phyloP scores from a whole-genome alignment of 2,888 invertebrate genomes.

The Polyploca ridens region DNA sequence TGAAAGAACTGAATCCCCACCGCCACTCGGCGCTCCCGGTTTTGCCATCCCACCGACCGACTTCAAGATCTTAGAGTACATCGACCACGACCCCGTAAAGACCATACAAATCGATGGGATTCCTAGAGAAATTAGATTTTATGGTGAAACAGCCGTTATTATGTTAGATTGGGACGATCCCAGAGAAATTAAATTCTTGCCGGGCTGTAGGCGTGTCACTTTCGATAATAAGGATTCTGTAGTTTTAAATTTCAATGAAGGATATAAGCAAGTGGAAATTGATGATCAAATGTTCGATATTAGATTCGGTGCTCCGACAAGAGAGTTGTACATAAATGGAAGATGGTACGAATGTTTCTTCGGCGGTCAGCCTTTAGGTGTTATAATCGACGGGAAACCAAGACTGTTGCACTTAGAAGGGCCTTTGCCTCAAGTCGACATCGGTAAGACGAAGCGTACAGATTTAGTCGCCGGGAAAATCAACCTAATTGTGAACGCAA shows the following conservation, averaged over 20 bases:
- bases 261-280: slow-evolving; percentile 89
- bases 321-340: slow-evolving; percentile 95
- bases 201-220: slow-evolving; percentile 89
- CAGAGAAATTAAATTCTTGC: slow-evolving; percentile 92
- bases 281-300: slow-evolving; percentile 91
- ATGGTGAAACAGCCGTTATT: slow-evolving; percentile 93
- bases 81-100: slow-evolving; percentile 87
- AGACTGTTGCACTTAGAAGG: slow-evolving; percentile 93
- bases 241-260: slow-evolving; percentile 86
- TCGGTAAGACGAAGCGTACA: slow-evolving; percentile 90
- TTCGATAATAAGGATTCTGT: slow-evolving; percentile 91
- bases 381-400: slow-evolving; percentile 91
- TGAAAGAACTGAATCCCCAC: slow-evolving; percentile 62
- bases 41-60: slow-evolving; percentile 68
- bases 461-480: slow-evolving; percentile 95
- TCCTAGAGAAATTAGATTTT: slow-evolving; percentile 92
- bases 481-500: slow-evolving; percentile 92
- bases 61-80: slow-evolving; percentile 69
- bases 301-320: slow-evolving; percentile 95
- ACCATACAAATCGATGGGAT: slow-evolving; percentile 93
- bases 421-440: slow-evolving; percentile 96
- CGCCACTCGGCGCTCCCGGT: slow-evolving; percentile 70
- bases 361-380: slow-evolving; percentile 92
- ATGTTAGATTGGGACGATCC: slow-evolving; percentile 95
- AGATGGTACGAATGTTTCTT: slow-evolving; percentile 96